phyloP scores from a whole-genome alignment of 2,888 invertebrate genomes.

The Hololepta plana region DNA sequence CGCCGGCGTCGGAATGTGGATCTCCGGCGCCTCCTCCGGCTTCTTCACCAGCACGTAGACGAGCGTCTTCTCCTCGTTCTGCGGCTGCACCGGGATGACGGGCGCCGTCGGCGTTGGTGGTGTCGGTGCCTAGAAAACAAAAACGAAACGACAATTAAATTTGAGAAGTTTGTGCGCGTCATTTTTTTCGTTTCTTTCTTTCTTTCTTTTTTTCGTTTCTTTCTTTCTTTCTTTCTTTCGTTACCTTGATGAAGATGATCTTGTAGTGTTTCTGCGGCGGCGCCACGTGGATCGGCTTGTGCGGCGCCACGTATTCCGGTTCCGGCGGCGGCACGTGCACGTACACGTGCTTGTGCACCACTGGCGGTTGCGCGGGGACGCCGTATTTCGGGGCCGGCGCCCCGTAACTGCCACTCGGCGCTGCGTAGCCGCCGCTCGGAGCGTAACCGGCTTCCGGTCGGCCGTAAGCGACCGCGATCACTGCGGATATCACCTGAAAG shows the following conservation, averaged over 20 bases:
- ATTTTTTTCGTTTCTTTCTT: neutral
- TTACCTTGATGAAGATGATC: slow-evolving; percentile 64
- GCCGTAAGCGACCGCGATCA: slow-evolving; percentile 25
- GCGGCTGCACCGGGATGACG: slow-evolving; percentile 61
- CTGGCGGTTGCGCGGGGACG: slow-evolving; percentile 52
- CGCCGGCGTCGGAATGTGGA: slow-evolving; percentile 58
- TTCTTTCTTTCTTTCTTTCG: neutral
- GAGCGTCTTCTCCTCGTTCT: slow-evolving; percentile 76
- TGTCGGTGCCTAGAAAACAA: slow-evolving; percentile 76
- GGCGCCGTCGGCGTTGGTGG: slow-evolving; percentile 68
- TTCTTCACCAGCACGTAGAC: slow-evolving; percentile 81
- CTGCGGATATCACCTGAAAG: slow-evolving; percentile 20
- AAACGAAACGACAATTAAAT: slow-evolving; percentile 24
- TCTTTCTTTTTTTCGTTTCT: neutral
- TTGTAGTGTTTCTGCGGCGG: slow-evolving; percentile 68
- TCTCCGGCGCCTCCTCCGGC: slow-evolving; percentile 66
- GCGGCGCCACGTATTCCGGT: slow-evolving; percentile 53
- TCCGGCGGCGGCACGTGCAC: slow-evolving; percentile 83
- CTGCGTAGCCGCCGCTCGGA: slow-evolving; percentile 28
- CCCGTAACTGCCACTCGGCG: slow-evolving; percentile 26
- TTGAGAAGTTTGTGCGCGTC: slow-evolving; percentile 3
- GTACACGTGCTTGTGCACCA: slow-evolving; percentile 79
- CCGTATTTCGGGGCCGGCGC: slow-evolving; percentile 48
- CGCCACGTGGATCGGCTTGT: slow-evolving; percentile 32
- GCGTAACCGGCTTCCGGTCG: slow-evolving; percentile 24